Evolutionary conservation across 2,797 vertebrate species (phyloP).

Genomic region (Dryobates pubescens): DNA sequence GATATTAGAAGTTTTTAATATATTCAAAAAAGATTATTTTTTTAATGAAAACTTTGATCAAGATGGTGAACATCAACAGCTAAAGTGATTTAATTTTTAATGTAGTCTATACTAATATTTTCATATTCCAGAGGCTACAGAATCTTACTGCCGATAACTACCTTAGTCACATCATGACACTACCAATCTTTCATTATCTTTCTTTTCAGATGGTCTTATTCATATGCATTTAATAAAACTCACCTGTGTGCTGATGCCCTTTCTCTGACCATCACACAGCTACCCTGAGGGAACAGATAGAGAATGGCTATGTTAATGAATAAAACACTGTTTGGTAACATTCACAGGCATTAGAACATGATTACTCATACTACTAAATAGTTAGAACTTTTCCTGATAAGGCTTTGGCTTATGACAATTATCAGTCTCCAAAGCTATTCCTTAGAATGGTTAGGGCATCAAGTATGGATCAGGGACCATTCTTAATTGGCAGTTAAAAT

Average conservation of each 20-base stretch:
- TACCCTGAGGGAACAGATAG: background rate
- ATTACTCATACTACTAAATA: background rate
- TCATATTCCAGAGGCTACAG: background rate
- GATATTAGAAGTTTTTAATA: background rate
- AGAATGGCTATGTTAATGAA: background rate
- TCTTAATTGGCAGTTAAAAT: background rate
- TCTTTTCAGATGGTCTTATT: background rate
- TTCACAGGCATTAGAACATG: rapidly evolving
- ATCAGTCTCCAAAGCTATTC: background rate
- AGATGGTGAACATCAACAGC: background rate
- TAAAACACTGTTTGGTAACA: background rate
- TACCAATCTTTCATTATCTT: background rate
- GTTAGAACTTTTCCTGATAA: background rate
- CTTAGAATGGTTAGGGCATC: background rate
- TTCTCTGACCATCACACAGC: background rate
- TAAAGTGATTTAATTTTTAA: background rate
- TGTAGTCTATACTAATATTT: background rate
- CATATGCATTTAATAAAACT: background rate
- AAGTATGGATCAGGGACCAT: background rate
- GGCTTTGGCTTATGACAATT: background rate
- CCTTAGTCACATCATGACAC: background rate
- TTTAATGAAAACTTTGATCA: background rate
- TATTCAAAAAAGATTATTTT: background rate
- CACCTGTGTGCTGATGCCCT: background rate
- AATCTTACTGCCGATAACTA: background rate